Conservation (phyloP, 1,140 invertebrate species). For the Drosophila nigrodunni region DNA sequence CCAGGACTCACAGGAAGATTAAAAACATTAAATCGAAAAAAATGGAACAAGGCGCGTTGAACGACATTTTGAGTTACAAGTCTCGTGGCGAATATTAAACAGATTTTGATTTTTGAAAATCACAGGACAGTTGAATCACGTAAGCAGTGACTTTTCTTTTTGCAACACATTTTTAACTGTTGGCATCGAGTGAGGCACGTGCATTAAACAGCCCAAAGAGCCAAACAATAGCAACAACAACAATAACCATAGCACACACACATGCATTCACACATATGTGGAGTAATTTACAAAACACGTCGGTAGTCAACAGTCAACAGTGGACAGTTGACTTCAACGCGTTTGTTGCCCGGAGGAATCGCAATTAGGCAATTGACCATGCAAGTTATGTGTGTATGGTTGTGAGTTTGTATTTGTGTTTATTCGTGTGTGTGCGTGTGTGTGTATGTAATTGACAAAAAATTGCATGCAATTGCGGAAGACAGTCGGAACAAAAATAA, state of each 20-base stretch:
- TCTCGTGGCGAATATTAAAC: conserved; percentile 70
- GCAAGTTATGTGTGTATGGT: conserved; percentile 9
- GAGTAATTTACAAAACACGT: conserved; percentile 79
- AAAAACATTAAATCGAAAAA: conserved; percentile 21
- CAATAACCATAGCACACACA: conserved; percentile 25
- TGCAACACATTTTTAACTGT: conserved; percentile 79
- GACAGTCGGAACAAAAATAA: conserved; percentile 64
- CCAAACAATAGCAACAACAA: conserved; percentile 21
- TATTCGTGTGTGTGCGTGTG: conserved; percentile 7
- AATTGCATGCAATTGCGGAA: conserved; percentile 63
- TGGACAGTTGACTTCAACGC: conserved; percentile 72
- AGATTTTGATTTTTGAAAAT: conserved; percentile 50
- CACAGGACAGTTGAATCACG: conserved; percentile 42
- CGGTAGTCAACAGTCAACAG: conserved; percentile 40
- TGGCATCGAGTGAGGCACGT: conserved; percentile 65
- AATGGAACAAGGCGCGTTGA: conserved; percentile 42
- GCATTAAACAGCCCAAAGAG: conserved; percentile 76
- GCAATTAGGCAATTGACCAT: conserved; percentile 78
- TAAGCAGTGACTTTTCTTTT: conserved; percentile 48
- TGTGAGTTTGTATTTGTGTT: no score
- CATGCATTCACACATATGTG: conserved; percentile 26
- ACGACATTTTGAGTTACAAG: conserved; percentile 46
- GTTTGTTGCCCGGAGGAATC: conserved; percentile 63
- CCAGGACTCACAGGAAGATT: conserved; percentile 60
- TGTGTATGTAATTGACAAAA: conserved; percentile 71